These are phyloP conservation scores for Delichon dasypus DNA, from an alignment of 2,797 vertebrate genomes.

Conservation along the genomic window DNA sequence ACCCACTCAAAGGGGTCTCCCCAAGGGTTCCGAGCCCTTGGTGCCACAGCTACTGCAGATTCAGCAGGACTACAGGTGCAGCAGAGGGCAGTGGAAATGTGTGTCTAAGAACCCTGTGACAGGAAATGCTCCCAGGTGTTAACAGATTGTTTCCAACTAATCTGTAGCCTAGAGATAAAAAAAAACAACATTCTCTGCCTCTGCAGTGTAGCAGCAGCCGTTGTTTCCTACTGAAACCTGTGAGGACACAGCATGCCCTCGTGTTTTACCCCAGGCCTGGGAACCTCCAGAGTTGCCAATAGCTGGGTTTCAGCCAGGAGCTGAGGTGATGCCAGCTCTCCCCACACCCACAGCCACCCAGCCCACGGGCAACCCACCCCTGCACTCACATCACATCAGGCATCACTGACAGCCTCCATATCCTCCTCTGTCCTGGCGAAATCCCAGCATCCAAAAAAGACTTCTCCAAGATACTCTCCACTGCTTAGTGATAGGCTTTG, in stretches of 20 bases:
- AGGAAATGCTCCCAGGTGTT: not conserved
- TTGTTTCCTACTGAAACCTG: not conserved
- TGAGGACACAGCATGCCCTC: not conserved
- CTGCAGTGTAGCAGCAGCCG: not conserved
- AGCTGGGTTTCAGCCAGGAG: not conserved
- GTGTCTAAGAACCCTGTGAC: no score
- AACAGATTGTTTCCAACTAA: not conserved
- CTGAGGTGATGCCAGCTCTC: not conserved
- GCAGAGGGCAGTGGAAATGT: not conserved
- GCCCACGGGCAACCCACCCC: fast-evolving
- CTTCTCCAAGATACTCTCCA: not conserved
- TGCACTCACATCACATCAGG: not conserved
- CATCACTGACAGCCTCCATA: not conserved
- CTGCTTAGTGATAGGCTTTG: not conserved
- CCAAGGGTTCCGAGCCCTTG: not conserved
- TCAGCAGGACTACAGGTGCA: not conserved
- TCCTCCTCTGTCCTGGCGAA: not conserved
- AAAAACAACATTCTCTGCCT: not conserved
- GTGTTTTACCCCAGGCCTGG: not conserved
- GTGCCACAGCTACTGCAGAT: not conserved
- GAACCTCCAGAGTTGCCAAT: not conserved
- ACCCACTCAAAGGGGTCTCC: not conserved
- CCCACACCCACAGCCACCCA: not conserved
- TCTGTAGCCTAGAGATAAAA: not conserved
- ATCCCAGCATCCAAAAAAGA: not conserved